phyloP scores from a whole-genome alignment of 1,140 invertebrate species.

The Limonius californicus region DNA sequence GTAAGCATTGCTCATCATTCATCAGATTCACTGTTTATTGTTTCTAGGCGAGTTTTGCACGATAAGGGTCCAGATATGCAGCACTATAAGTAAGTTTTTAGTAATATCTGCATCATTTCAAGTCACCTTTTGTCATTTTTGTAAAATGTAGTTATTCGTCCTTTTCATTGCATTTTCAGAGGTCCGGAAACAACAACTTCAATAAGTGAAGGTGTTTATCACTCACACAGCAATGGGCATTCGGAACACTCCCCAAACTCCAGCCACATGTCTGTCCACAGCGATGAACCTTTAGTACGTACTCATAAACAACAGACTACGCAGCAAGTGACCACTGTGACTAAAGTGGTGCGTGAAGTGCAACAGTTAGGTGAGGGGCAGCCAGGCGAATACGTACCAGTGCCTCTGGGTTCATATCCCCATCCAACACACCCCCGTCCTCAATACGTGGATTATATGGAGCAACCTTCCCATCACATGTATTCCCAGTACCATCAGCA shows the following conservation, averaged over 20 bases:
- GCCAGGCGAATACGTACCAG: constrained; percentile 50
- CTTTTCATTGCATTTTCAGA: constrained; percentile 27
- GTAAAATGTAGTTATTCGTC: not conserved
- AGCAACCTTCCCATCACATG: constrained; percentile 47
- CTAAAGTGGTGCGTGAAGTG: constrained; percentile 56
- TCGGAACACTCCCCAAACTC: constrained; percentile 51
- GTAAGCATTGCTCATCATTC: constrained; percentile 15
- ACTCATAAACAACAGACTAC: constrained; percentile 51
- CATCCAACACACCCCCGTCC: constrained; percentile 36
- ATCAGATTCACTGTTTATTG: constrained; percentile 43
- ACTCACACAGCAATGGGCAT: constrained; percentile 50
- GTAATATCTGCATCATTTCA: too few species aligned
- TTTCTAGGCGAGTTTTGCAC: constrained; percentile 61
- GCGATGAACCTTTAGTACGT: constrained; percentile 48
- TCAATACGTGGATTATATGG: constrained; percentile 48
- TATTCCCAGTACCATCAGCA: constrained; percentile 48
- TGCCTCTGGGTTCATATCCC: constrained; percentile 44
- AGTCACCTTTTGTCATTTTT: constrained; percentile 27
- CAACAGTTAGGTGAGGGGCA: constrained; percentile 56
- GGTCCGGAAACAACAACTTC: constrained; percentile 40
- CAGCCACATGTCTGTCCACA: constrained; percentile 50
- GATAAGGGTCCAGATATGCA: constrained; percentile 62
- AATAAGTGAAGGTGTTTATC: constrained; percentile 43
- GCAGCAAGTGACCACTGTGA: constrained; percentile 54
- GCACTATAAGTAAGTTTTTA: constrained; percentile 60